These are phyloP conservation scores for Leptura quadrifasciata DNA, from an alignment of 2,888 invertebrate species.

Conservation along the genomic window DNA sequence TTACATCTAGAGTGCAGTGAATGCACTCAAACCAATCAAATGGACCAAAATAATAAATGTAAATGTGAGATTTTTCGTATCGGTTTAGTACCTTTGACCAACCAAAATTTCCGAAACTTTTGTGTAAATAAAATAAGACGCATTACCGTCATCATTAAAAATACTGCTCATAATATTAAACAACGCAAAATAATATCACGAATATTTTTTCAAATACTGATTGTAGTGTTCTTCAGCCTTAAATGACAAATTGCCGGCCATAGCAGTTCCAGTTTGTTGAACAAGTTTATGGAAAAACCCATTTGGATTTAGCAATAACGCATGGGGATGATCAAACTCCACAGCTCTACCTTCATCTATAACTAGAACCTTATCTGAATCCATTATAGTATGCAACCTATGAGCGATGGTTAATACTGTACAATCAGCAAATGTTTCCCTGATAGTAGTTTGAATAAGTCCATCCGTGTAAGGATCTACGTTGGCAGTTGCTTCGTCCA, in stretches of 20 bases:
- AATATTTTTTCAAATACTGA: neutral
- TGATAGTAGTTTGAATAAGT: conserved; percentile 7
- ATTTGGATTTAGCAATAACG: neutral
- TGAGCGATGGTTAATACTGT: conserved; percentile 6
- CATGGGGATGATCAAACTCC: neutral
- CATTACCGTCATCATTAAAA: too few relatives aligned
- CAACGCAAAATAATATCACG: neutral
- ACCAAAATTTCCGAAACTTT: too few relatives aligned
- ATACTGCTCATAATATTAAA: too few relatives aligned
- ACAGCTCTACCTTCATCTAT: neutral
- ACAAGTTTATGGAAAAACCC: neutral
- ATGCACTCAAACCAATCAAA: too few relatives aligned
- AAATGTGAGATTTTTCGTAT: too few relatives aligned
- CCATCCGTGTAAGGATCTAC: neutral
- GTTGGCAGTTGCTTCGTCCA: conserved; percentile 3
- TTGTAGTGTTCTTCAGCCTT: neutral
- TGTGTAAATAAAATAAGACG: too few relatives aligned
- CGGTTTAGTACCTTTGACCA: too few relatives aligned
- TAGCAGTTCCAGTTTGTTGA: neutral
- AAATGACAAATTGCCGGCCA: neutral
- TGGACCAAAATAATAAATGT: too few relatives aligned
- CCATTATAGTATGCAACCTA: neutral
- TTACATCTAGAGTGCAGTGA: too few relatives aligned
- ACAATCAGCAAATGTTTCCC: neutral
- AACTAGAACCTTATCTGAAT: conserved; percentile 1